A percentile compares a stretch with the other conserved stretches of the same genome.
Evolutionary conservation across 2,797 vertebrate genomes (phyloP).

Genomic region (Alauda arvensis): DNA sequence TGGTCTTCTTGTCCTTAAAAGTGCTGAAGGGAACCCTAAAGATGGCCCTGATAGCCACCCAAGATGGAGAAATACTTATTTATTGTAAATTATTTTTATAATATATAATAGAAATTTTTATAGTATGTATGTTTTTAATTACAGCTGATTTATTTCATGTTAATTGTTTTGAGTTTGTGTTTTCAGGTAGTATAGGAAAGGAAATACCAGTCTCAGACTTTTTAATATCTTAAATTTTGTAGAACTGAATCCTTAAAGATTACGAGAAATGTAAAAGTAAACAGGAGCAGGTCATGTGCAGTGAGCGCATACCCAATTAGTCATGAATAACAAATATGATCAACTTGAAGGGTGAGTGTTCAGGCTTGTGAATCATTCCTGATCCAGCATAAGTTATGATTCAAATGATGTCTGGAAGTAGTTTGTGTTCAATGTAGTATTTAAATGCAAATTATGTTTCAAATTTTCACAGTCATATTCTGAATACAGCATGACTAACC

Average conservation of each 20-base stretch:
- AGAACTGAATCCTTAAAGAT: background rate
- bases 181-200: background rate
- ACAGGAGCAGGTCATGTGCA: background rate
- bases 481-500: slow-evolving; percentile 23
- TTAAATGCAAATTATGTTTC: slow-evolving; percentile 32
- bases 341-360: background rate
- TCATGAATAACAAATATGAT: background rate
- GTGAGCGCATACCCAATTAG: background rate
- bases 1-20: background rate
- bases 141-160: background rate
- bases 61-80: background rate
- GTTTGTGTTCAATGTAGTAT: slow-evolving; percentile 31
- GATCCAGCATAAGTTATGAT: slow-evolving; percentile 27
- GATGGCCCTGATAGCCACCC: background rate
- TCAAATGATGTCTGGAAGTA: background rate
- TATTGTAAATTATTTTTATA: background rate
- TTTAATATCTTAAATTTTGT: background rate
- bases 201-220: background rate
- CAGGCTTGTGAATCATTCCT: slow-evolving; percentile 17
- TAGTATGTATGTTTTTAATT: background rate
- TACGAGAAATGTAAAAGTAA: background rate
- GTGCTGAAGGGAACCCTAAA: background rate
- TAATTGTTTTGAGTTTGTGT: background rate
- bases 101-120: background rate
- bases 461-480: background rate